phyloP scores from a whole-genome alignment of 2,888 invertebrate genomes.

The Temnothorax rugatulus region DNA sequence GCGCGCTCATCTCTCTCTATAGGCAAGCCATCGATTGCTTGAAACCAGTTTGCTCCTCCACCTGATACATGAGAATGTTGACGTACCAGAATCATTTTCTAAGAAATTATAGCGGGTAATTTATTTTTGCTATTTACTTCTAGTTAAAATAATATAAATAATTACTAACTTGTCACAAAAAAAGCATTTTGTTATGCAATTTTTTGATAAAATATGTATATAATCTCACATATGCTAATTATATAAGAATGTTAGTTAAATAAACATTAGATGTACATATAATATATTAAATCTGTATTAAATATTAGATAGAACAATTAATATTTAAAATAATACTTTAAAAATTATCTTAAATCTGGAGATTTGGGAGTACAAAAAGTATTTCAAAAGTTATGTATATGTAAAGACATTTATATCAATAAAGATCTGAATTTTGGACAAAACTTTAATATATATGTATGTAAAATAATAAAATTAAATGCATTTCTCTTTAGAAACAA shows the following conservation, averaged over 20 bases:
- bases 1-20: conserved; percentile 73
- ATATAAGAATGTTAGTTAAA: not conserved
- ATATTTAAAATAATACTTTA: conserved; percentile 5
- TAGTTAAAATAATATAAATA: not conserved
- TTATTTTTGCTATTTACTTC: not conserved
- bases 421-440: not conserved
- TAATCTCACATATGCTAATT: not conserved
- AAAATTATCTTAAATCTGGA: not conserved
- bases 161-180: not conserved
- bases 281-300: too few species aligned
- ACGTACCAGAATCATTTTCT: not conserved
- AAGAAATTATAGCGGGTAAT: not conserved
- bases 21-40: conserved; percentile 18
- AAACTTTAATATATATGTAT: not conserved
- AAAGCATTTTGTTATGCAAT: too few species aligned
- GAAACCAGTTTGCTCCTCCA: not conserved
- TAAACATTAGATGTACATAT: not conserved
- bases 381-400: not conserved
- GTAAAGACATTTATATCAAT: not conserved
- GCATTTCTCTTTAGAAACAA: not conserved
- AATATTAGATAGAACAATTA: not conserved
- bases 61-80: not conserved
- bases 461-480: not conserved
- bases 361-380: not conserved
- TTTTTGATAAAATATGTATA: not conserved